Conservation (phyloP, 2,888 invertebrate species). For the Clunio marinus region DNA sequence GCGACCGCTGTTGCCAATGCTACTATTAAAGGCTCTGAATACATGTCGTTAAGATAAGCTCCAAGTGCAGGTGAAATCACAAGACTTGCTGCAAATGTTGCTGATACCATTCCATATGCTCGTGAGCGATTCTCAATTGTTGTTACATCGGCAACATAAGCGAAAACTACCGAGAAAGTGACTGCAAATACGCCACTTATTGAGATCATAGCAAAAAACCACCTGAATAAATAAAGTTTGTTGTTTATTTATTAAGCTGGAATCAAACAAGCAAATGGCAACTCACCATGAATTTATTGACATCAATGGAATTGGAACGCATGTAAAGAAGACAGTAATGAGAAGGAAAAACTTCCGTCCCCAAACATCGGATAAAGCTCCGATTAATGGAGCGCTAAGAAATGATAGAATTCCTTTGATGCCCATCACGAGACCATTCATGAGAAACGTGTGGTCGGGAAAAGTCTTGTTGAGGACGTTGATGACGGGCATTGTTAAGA, state of each 20-base stretch:
- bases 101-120: conserved; percentile 96
- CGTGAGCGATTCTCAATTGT: conserved; percentile 91
- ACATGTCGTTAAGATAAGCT: conserved; percentile 78
- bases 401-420: conserved; percentile 97
- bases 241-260: background rate
- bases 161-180: conserved; percentile 98
- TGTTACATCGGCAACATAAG: conserved; percentile 99
- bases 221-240: conserved; percentile 52
- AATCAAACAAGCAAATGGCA: background rate
- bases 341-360: conserved; percentile 96
- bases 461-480: conserved; percentile 92
- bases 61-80: conserved; percentile 96
- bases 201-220: conserved; percentile 99
- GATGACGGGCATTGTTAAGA: conserved; percentile 97
- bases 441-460: conserved; percentile 97
- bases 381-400: conserved; percentile 93
- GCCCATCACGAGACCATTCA: conserved; percentile 99
- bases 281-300: conserved; percentile 90
- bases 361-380: conserved; percentile 97
- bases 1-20: conserved; percentile 94
- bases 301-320: conserved; percentile 98
- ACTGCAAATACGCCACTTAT: conserved; percentile 98
- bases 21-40: conserved; percentile 82
- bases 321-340: conserved; percentile 97
- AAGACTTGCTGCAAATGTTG: conserved; percentile 98